Conservation (phyloP, 2,797 vertebrate genomes). For the Sorex maritimensis region DNA sequence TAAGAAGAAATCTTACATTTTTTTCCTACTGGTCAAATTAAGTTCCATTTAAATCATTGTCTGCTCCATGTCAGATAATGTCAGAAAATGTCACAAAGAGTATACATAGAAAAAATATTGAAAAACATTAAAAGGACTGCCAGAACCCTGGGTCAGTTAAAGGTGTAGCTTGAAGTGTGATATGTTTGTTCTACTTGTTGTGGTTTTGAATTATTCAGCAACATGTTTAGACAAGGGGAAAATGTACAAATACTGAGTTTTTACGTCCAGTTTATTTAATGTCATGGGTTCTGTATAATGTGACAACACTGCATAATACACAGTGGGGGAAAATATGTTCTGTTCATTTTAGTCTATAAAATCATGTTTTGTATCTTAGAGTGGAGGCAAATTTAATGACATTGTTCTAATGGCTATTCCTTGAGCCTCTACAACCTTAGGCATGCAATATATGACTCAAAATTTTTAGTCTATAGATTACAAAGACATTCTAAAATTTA, state of each 20-base stretch:
- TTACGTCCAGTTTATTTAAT: constrained; percentile 53
- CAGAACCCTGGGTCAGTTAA: constrained; percentile 43
- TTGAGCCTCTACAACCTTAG: not conserved
- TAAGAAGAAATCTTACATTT: constrained; percentile 6
- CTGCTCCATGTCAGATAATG: constrained; percentile 64
- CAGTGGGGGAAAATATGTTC: constrained; percentile 22
- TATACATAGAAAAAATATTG: not conserved
- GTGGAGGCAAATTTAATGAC: not conserved
- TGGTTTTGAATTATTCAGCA: constrained; percentile 54
- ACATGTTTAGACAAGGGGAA: not conserved
- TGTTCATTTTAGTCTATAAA: constrained; percentile 28
- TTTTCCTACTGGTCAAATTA: constrained; percentile 73
- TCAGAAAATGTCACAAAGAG: constrained; percentile 20
- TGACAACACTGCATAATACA: not conserved
- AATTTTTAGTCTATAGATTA: constrained; percentile 8
- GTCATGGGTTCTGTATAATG: constrained; percentile 62
- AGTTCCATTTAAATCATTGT: constrained; percentile 82
- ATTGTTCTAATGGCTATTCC: not conserved
- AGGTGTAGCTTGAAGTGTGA: constrained; percentile 57
- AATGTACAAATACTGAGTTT: constrained; percentile 53
- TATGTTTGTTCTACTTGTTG: not conserved
- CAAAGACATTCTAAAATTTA: not conserved
- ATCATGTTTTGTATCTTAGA: constrained; percentile 22
- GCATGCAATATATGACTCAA: constrained; percentile 1
- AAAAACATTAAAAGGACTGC: constrained; percentile 40